Base-by-base conservation (phyloP, 2,888 invertebrate species). In the Cantharis nigra region DNA sequence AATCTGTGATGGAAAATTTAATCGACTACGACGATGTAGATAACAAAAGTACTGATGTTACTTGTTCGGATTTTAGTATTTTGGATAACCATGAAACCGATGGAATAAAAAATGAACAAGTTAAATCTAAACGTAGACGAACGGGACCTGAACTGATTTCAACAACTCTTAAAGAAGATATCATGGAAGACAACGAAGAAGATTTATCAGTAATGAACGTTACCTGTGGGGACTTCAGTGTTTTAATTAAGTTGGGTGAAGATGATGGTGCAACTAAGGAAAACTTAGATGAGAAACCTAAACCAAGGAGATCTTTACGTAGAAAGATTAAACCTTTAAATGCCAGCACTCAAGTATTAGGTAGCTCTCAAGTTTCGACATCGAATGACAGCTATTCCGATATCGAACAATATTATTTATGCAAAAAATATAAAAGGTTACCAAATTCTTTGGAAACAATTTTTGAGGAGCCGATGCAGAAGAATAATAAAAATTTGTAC, bases 381-480 rank as follows among this genome's bases (percentile, higher is more conserved):
- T 70, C 26, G 26, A 62, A 5, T 10, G 67, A 77, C 0, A 63
- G 28, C 69, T 16, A 23, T 26, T 14, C 23, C 23, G 75, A 72
- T 63, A 63, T 75, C 9, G 70, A 78, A 71, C 69, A 78, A 26
- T 78, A 75, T 67, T 78, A 75, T 30, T 78, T 72, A 63, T 49
- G 26, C 49, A 78, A 78, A 67, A 78, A 67, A 62, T 63, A 73
- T 30, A 76, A 75, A 73, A 75, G 76, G 63, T 67, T 76, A 63
- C 75, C 49, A 23, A 63, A 70, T 18, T 69, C 75, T 9, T 67
- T 78, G 30, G 78, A 78, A 71, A 78, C 78, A 11, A 78, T 78
- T 71, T 78, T 73, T 69, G 78, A 78, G 26, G 76, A 76, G 63
- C 78, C 78, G 11, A 76, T 76, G 30, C 28, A 69, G 4, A 70